Conservation (phyloP, 2,888 invertebrate species). For the Plebejus anna region DNA sequence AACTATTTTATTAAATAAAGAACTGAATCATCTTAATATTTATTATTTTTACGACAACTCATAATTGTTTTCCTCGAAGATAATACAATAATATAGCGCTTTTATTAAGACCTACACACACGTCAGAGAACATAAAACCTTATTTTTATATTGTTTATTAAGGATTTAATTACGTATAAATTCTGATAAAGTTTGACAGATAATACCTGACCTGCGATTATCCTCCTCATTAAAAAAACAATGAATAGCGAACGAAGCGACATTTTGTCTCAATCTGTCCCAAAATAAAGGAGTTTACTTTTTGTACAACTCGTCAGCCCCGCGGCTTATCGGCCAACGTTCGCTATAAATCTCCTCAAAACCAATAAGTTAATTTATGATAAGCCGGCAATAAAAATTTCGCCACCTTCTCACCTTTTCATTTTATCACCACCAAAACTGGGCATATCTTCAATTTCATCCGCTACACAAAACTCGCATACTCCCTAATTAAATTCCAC, state of each 20-base stretch:
- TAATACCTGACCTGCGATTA: constrained; percentile 59
- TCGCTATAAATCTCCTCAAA: background rate
- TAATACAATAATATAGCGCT: constrained; percentile 12
- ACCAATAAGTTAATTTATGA: background rate
- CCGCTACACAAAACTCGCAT: background rate
- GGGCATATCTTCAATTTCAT: background rate
- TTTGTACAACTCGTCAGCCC: constrained; percentile 1
- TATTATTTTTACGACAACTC: constrained; percentile 17
- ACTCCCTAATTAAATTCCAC: constrained; percentile 40
- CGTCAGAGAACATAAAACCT: constrained; percentile 42
- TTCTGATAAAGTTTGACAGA: constrained; percentile 57
- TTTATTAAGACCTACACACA: constrained; percentile 37
- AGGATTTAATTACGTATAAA: constrained; percentile 53
- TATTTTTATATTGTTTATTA: constrained; percentile 45
- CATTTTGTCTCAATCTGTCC: constrained; percentile 8
- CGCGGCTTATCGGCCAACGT: background rate
- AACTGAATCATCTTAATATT: constrained; percentile 14
- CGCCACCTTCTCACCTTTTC: background rate
- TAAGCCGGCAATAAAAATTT: background rate
- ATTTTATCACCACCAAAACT: background rate
- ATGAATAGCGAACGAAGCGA: constrained; percentile 45
- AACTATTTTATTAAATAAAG: background rate
- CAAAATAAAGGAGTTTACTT: constrained; percentile 15
- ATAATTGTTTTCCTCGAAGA: constrained; percentile 17
- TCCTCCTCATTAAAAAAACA: constrained; percentile 60